These are phyloP conservation scores for Phrynosoma platyrhinos DNA, from an alignment of 2,113 vertebrate genomes.

Conservation along the genomic window DNA sequence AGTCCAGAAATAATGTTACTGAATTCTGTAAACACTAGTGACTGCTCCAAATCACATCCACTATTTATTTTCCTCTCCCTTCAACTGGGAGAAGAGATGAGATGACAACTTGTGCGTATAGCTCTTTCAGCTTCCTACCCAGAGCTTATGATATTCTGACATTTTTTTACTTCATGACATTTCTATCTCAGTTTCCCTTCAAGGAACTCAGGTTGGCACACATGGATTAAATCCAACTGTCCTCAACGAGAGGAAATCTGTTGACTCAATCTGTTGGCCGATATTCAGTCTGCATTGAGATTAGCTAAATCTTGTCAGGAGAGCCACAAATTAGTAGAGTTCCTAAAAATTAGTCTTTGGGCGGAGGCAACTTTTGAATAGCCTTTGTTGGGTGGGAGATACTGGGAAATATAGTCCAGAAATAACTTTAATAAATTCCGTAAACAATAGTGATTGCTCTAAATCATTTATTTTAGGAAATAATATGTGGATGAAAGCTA, in stretches of 20 bases:
- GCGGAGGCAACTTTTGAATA: too few species aligned
- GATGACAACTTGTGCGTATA: too few species aligned
- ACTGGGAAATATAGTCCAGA: neutral
- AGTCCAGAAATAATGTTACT: neutral
- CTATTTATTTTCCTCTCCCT: too few species aligned
- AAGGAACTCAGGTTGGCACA: neutral
- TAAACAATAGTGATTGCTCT: neutral
- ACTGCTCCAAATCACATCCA: neutral
- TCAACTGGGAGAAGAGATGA: too few species aligned
- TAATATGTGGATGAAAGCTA: neutral
- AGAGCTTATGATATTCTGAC: too few species aligned
- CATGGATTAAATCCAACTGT: neutral
- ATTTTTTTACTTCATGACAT: neutral
- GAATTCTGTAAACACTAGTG: neutral
- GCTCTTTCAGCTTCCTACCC: too few species aligned
- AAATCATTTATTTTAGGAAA: neutral
- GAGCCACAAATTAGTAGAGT: too few species aligned
- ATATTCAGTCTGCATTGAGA: too few species aligned
- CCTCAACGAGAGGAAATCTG: too few species aligned
- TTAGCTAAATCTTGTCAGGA: too few species aligned
- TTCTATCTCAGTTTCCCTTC: neutral
- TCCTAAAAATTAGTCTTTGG: too few species aligned
- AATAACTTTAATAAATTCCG: neutral
- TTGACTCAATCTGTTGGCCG: too few species aligned
- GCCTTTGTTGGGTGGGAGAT: neutral